A percentile compares a stretch with the other conserved stretches of the same genome.
Conservation (phyloP, 1,140 invertebrate genomes). For the Hyposmocoma kahamanoa region DNA sequence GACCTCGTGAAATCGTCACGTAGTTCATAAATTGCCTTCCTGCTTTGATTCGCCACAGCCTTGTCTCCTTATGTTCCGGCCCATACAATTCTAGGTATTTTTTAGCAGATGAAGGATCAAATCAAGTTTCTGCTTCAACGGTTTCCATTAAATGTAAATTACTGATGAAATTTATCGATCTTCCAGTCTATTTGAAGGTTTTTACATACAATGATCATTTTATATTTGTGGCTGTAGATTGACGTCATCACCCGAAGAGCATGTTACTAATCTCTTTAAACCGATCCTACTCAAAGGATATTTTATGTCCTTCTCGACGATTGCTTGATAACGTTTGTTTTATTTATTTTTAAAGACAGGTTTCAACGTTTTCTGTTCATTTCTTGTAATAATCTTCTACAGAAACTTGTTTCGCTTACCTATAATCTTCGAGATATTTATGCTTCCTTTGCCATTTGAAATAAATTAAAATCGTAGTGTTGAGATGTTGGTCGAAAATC, state of each 20-base stretch:
- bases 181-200: too few species aligned
- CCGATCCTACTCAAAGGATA: neutral
- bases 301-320: neutral
- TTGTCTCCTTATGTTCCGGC: too few species aligned
- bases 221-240: neutral
- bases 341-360: neutral
- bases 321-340: neutral
- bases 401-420: neutral
- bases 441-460: constrained; percentile 1
- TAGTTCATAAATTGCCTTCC: too few species aligned
- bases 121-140: constrained; percentile 21
- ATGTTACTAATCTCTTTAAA: neutral
- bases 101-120: too few species aligned
- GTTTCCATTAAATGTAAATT: constrained; percentile 37
- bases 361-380: neutral
- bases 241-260: neutral
- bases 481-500: constrained; percentile 14
- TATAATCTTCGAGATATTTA: too few species aligned
- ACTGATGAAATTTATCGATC: constrained; percentile 15
- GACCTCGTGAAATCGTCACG: too few species aligned
- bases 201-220: neutral
- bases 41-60: too few species aligned
- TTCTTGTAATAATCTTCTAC: neutral
- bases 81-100: too few species aligned
- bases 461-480: neutral